Percentiles rank a stretch among this genome's conserved stretches.
phyloP scores from a whole-genome alignment of 2,113 vertebrate genomes.

The Tachuris rubrigastra region DNA sequence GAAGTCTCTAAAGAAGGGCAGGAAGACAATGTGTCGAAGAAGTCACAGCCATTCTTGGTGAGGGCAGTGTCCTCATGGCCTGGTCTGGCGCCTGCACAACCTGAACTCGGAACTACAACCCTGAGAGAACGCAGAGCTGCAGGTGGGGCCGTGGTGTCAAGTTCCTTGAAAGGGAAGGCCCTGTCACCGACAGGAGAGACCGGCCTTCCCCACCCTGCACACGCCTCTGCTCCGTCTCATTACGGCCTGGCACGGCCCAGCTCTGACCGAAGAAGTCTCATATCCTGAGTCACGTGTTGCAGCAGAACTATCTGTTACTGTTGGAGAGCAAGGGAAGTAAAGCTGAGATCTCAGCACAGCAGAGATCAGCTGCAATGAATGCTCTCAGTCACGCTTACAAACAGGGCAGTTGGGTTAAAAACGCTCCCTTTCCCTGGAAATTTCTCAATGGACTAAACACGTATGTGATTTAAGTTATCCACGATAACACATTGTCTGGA shows the following conservation, averaged over 20 bases:
- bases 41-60: background rate
- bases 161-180: background rate
- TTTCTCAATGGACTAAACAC: background rate
- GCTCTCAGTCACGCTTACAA: background rate
- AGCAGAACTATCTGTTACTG: background rate
- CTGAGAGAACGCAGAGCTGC: background rate
- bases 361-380: background rate
- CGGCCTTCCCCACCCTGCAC: background rate
- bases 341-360: background rate
- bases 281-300: background rate
- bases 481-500: background rate
- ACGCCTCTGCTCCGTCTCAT: background rate
- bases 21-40: background rate
- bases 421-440: background rate
- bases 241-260: background rate
- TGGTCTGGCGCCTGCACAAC: background rate
- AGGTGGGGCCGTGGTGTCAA: background rate
- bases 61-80: background rate
- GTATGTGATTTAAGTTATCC: background rate
- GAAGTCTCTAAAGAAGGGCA: background rate
- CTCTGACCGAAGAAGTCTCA: background rate
- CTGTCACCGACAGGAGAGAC: background rate
- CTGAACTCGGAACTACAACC: background rate
- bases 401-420: background rate
- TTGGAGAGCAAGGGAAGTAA: background rate